phyloP scores from a whole-genome alignment of 1,140 invertebrate species.

The Zaprionus lachaisei region DNA sequence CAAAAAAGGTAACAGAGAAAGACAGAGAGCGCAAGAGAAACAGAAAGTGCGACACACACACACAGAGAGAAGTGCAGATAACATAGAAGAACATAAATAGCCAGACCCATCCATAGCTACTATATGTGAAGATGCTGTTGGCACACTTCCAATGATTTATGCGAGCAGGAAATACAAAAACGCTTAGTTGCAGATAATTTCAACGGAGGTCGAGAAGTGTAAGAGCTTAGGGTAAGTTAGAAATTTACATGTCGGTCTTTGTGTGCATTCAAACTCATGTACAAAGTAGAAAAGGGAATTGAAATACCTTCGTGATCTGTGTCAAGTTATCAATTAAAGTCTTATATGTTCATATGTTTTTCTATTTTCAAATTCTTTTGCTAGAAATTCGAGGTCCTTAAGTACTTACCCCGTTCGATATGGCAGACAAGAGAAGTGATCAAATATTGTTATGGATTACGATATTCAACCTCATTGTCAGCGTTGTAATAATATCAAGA shows the following conservation, averaged over 20 bases:
- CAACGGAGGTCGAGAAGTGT: slow-evolving; percentile 43
- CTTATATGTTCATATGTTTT: background rate
- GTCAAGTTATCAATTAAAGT: background rate
- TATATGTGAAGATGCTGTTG: slow-evolving; percentile 24
- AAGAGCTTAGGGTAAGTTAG: slow-evolving; percentile 30
- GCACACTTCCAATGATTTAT: slow-evolving; percentile 57
- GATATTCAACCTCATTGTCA: slow-evolving; percentile 9
- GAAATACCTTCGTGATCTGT: background rate
- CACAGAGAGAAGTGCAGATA: background rate
- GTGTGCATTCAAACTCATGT: background rate
- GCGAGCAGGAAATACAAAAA: slow-evolving; percentile 34
- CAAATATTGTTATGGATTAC: slow-evolving; percentile 20
- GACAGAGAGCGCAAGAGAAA: background rate
- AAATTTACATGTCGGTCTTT: background rate
- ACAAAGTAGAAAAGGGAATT: background rate
- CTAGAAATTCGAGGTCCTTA: too few relatives aligned
- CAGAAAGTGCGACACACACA: background rate
- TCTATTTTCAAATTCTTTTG: background rate
- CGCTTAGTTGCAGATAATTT: slow-evolving; percentile 59
- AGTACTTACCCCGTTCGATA: background rate
- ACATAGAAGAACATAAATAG: slow-evolving; percentile 12
- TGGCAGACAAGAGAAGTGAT: slow-evolving; percentile 21
- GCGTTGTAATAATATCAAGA: slow-evolving; percentile 23
- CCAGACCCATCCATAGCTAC: background rate
- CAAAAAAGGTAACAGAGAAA: background rate